Percentiles rank a stretch among this genome's conserved stretches.
phyloP scores from a whole-genome alignment of 2,797 vertebrate species.

The Rhinoraja longicauda region DNA sequence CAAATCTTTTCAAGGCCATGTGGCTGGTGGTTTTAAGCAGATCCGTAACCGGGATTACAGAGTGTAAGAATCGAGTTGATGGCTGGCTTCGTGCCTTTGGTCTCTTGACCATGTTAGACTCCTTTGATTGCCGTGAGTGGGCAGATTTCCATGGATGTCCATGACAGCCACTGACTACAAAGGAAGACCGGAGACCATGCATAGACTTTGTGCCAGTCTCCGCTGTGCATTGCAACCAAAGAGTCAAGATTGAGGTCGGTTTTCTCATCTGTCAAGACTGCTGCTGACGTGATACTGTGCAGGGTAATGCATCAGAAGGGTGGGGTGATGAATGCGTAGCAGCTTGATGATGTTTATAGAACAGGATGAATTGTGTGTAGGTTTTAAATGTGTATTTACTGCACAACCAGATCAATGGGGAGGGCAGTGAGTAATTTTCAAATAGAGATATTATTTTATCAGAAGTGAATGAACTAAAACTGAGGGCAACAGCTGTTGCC shows the following conservation, averaged over 20 bases:
- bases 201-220: too few species aligned
- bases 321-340: neutral
- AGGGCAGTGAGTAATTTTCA: neutral
- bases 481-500: too few species aligned
- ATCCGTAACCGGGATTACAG: conserved; percentile 10
- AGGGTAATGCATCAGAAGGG: neutral
- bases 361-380: neutral
- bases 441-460: neutral
- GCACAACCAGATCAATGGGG: neutral
- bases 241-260: neutral
- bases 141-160: neutral
- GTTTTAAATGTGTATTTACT: neutral
- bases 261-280: neutral
- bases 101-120: neutral
- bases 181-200: neutral
- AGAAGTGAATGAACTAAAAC: neutral
- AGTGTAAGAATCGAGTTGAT: neutral
- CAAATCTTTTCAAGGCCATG: conserved; percentile 28
- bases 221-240: neutral
- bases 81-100: neutral
- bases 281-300: neutral
- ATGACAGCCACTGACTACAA: neutral
- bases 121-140: neutral
- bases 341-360: neutral
- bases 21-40: neutral